phyloP scores from a whole-genome alignment of 2,888 invertebrate genomes.

The Monoplex corrugatus region DNA sequence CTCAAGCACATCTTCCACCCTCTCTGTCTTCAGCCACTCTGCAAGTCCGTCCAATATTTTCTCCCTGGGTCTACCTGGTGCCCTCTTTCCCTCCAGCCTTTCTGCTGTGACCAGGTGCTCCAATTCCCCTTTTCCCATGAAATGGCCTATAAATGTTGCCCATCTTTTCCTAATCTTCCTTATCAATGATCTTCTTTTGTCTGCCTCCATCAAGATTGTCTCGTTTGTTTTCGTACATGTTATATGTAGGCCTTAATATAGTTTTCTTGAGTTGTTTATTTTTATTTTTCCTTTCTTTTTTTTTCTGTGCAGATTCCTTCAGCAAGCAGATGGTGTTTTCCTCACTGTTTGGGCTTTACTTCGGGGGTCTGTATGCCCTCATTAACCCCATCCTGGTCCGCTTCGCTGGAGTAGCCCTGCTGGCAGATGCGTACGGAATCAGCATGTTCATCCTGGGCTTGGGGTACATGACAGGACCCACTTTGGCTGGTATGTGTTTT shows the following conservation, averaged over 20 bases:
- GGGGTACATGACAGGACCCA: conserved; percentile 26
- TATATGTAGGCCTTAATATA: background rate
- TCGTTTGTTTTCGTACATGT: too few species aligned
- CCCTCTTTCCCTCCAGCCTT: too few species aligned
- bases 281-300: conserved; percentile 5
- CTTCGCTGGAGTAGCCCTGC: background rate
- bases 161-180: too few species aligned
- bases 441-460: background rate
- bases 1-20: too few species aligned
- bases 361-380: conserved; percentile 27
- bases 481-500: conserved; percentile 20
- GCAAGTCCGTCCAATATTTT: too few species aligned
- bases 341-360: conserved; percentile 36
- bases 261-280: background rate
- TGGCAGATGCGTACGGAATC: conserved; percentile 15
- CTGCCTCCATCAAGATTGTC: too few species aligned
- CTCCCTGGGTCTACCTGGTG: too few species aligned
- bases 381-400: conserved; percentile 2
- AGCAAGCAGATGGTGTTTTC: conserved; percentile 26
- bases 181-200: too few species aligned
- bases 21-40: too few species aligned
- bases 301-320: conserved; percentile 31
- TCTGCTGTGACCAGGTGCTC: too few species aligned
- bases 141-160: too few species aligned
- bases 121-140: too few species aligned